phyloP scores from a whole-genome alignment of 2,797 vertebrate species.

The Pangasius krempfi region DNA sequence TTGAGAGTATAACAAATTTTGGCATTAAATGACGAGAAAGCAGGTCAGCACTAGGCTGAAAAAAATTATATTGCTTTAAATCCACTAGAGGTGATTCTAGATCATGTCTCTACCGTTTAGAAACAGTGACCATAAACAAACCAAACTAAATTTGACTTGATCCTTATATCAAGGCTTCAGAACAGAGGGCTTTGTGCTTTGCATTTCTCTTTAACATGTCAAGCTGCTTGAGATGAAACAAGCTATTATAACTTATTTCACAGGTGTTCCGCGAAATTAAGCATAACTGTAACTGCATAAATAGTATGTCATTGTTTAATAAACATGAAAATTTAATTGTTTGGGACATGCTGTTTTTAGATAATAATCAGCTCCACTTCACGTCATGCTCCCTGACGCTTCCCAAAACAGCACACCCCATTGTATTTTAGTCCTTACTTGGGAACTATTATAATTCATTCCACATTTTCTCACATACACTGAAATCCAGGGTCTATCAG shows the following conservation, averaged over 20 bases:
- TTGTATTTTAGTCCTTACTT: not conserved
- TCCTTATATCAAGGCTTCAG: not conserved
- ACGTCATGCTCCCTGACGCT: not conserved
- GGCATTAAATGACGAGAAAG: not conserved
- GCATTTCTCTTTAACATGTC: not conserved
- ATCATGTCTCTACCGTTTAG: not conserved
- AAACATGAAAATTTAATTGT: not conserved
- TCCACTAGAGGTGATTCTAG: not conserved
- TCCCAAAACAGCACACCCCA: not conserved
- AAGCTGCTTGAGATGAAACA: not conserved
- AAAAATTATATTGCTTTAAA: not conserved
- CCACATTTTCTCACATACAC: not conserved
- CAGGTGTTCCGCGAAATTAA: not conserved
- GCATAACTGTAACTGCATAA: not conserved
- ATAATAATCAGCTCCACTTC: not conserved
- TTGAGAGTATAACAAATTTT: not conserved
- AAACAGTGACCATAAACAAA: not conserved
- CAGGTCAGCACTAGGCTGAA: not conserved
- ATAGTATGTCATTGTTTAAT: not conserved
- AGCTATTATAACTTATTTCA: not conserved
- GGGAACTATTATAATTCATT: not conserved
- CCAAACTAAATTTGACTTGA: not conserved
- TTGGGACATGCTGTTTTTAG: not conserved
- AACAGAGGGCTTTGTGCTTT: not conserved
- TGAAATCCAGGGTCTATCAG: not conserved